Evolutionary conservation across 53 echinoderm and acorn worm genomes (phyloP).

Genomic region (Antedon mediterranea): DNA sequence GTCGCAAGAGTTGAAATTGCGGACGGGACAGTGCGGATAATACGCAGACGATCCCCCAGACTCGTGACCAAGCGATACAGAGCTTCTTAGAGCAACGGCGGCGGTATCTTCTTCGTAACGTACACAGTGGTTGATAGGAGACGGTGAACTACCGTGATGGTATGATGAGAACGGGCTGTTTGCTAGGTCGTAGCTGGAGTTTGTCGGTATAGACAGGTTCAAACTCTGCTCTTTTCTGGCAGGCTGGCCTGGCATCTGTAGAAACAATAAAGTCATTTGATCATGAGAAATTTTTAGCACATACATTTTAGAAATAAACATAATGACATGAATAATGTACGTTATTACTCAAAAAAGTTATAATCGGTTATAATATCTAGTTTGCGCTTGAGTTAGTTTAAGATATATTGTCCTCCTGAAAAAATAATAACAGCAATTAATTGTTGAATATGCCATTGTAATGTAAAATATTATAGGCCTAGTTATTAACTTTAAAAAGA

Average conservation of each 20-base stretch:
- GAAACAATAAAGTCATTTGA: neutral
- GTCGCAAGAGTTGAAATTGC: neutral
- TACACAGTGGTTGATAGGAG: neutral
- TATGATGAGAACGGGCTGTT: neutral
- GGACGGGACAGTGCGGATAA: neutral
- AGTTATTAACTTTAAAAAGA: no score
- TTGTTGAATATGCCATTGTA: no score
- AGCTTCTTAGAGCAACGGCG: neutral
- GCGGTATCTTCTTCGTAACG: neutral
- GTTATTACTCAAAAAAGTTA: no score
- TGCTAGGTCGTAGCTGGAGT: neutral
- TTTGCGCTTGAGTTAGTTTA: no score
- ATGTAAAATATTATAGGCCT: no score
- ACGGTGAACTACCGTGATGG: neutral
- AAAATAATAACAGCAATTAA: no score
- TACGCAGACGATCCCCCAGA: neutral
- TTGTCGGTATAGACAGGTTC: no score
- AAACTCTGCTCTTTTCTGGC: neutral
- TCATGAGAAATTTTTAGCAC: no score
- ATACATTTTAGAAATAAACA: no score
- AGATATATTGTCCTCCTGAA: no score
- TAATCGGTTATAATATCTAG: no score
- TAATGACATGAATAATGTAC: no score
- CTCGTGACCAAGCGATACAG: neutral
- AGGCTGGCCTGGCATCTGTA: neutral